A percentile compares a stretch with the other conserved stretches of the same genome.
Conservation (phyloP, 2,113 vertebrate species). For the Neotoma lepida region DNA sequence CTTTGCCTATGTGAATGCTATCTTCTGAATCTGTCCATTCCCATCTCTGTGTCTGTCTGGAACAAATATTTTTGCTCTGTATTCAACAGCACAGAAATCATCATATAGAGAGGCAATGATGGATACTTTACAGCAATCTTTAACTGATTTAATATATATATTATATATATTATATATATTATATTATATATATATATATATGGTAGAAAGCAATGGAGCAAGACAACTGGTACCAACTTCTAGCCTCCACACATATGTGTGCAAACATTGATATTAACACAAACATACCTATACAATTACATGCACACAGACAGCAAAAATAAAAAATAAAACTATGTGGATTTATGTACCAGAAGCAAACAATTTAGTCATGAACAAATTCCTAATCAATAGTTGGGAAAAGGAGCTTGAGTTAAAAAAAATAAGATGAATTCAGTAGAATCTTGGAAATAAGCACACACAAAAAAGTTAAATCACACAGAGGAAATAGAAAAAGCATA, state of each 20-base stretch:
- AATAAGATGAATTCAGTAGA: background rate
- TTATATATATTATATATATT: too few relatives aligned
- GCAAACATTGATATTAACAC: background rate
- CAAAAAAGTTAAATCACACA: background rate
- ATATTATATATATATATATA: too few relatives aligned
- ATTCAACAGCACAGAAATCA: background rate
- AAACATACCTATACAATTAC: background rate
- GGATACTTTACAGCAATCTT: background rate
- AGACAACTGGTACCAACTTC: too few relatives aligned
- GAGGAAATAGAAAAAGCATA: background rate
- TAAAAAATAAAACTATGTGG: background rate
- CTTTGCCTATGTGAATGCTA: background rate
- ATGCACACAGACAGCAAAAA: background rate
- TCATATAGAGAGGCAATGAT: too few relatives aligned
- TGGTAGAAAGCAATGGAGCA: background rate
- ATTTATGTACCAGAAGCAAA: background rate
- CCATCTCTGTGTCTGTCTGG: background rate
- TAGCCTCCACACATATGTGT: background rate
- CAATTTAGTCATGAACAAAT: background rate
- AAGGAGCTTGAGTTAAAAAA: accelerated
- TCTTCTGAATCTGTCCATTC: background rate
- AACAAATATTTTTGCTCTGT: background rate
- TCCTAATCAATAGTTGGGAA: background rate
- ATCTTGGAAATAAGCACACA: background rate
- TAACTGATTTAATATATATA: too few relatives aligned